Percentiles rank a stretch among this genome's conserved stretches.
phyloP scores from a whole-genome alignment of 2,888 invertebrate species.

The Dynastes tityus region DNA sequence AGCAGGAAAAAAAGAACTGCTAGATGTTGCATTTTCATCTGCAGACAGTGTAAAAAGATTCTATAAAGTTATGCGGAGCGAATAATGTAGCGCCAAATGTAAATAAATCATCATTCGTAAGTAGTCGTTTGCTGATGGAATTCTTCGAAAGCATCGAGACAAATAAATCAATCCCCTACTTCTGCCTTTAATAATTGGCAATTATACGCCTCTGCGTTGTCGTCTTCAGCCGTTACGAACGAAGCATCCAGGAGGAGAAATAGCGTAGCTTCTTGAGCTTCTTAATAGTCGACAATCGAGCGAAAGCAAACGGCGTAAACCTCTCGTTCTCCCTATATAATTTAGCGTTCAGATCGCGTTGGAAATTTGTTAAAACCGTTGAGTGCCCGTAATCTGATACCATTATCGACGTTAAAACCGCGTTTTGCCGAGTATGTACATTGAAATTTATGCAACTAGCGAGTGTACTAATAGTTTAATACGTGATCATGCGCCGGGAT shows the following conservation, averaged over 20 bases:
- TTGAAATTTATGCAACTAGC: constrained; percentile 18
- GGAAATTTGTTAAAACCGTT: not conserved
- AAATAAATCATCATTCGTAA: constrained; percentile 4
- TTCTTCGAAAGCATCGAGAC: not conserved
- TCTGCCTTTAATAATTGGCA: constrained; percentile 12
- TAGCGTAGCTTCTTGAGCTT: not conserved
- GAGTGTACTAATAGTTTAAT: not conserved
- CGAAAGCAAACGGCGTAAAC: not conserved
- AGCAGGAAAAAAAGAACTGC: no score
- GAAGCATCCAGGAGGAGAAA: not conserved
- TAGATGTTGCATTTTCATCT: no score
- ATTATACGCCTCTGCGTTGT: not conserved
- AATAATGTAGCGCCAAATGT: not conserved
- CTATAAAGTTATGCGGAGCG: no score
- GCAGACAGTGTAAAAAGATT: no score
- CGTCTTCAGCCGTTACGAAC: not conserved
- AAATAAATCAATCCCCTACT: not conserved
- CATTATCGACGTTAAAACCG: constrained; percentile 7
- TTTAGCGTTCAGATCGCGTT: not conserved
- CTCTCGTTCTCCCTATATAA: not conserved
- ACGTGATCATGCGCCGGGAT: not conserved
- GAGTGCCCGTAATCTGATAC: not conserved
- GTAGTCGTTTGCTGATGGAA: not conserved
- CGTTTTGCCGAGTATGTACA: not conserved
- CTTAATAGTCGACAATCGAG: constrained; percentile 16